Evolutionary conservation across 2,888 invertebrate genomes (phyloP).

Genomic region (Troglohyphantes excavatus): DNA sequence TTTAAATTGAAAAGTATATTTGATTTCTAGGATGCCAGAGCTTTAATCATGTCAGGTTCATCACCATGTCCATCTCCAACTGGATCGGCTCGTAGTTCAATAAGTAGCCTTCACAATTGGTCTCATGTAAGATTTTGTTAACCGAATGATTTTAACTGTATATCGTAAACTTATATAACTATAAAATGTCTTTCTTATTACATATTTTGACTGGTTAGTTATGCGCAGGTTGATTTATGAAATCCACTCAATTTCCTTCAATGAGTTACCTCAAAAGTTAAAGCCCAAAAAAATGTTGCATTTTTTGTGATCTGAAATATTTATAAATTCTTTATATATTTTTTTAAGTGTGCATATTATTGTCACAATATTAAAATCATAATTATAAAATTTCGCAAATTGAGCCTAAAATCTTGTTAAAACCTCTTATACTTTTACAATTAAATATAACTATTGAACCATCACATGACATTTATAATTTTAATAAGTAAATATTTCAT

Average conservation of each 20-base stretch:
- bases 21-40: conserved; percentile 48
- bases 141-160: neutral
- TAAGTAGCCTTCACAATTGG: conserved; percentile 75
- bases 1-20: neutral
- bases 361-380: too few species aligned
- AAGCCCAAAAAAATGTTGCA: too few species aligned
- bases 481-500: too few species aligned
- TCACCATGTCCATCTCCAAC: conserved; percentile 73
- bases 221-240: neutral
- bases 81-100: conserved; percentile 65
- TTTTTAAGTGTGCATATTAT: too few species aligned
- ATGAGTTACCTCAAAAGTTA: too few species aligned
- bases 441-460: too few species aligned
- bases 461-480: too few species aligned
- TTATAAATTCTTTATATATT: too few species aligned
- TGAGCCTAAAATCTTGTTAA: too few species aligned
- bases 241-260: neutral
- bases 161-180: neutral
- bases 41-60: conserved; percentile 57
- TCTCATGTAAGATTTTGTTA: conserved; percentile 61
- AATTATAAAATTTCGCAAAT: too few species aligned
- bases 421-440: too few species aligned
- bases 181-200: neutral
- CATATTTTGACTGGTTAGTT: neutral
- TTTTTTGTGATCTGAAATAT: too few species aligned